Percentiles rank a stretch among this genome's conserved stretches.
These are phyloP conservation scores for Aphelocoma californica DNA, from an alignment of 2,797 vertebrate species.

Conservation along the genomic window DNA sequence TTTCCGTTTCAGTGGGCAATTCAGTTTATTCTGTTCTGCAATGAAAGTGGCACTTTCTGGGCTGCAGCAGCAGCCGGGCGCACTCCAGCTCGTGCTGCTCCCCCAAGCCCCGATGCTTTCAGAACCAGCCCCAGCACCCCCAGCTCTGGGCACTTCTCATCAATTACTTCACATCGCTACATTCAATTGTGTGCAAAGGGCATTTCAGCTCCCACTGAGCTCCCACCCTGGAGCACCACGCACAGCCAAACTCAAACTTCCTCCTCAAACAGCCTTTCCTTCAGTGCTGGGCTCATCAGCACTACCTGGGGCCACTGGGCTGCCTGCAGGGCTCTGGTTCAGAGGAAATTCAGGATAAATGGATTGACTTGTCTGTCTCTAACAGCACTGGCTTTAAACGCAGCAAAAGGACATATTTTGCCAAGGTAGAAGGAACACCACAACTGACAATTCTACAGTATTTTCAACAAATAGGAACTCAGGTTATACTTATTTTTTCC, in stretches of 20 bases:
- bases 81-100: neutral
- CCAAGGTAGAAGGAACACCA: neutral
- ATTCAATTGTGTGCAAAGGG: neutral
- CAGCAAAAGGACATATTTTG: neutral
- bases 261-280: neutral
- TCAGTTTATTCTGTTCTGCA: neutral
- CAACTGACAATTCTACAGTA: neutral
- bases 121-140: neutral
- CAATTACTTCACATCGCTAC: accelerated
- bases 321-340: neutral
- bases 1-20: constrained; percentile 34
- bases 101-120: neutral
- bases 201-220: neutral
- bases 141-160: neutral
- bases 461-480: neutral
- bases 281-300: neutral
- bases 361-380: neutral
- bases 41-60: neutral
- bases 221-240: neutral
- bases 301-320: neutral
- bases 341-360: neutral
- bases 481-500: neutral
- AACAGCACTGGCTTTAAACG: neutral
- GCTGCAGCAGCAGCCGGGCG: neutral
- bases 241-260: neutral